Evolutionary conservation across 2,797 vertebrate species (phyloP).

Genomic region (Molothrus aeneus): DNA sequence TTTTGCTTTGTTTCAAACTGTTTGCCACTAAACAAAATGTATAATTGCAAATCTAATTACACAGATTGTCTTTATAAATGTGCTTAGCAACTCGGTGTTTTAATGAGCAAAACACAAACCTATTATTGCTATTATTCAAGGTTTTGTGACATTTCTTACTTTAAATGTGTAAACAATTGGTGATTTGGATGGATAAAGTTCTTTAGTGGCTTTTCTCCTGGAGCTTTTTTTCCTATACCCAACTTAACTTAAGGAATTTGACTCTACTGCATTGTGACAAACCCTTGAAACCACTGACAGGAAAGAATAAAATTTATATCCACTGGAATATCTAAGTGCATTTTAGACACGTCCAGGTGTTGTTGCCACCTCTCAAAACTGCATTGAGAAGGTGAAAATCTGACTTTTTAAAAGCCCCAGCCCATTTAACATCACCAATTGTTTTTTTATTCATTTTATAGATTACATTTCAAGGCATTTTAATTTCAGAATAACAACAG

Average conservation of each 20-base stretch:
- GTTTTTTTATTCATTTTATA: not conserved
- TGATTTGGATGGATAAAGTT: not conserved
- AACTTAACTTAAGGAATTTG: not conserved
- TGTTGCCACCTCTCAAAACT: not conserved
- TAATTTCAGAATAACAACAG: not conserved
- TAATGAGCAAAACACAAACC: not conserved
- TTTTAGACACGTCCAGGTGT: not conserved
- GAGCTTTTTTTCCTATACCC: not conserved
- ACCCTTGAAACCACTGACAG: not conserved
- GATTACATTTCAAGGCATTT: not conserved
- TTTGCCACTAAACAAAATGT: slow-evolving; percentile 5
- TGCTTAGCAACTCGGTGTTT: not conserved
- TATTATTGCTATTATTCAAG: not conserved
- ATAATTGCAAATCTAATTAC: not conserved
- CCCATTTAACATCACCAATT: not conserved
- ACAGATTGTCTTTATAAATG: not conserved
- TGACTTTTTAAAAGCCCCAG: not conserved
- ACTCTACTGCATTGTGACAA: not conserved
- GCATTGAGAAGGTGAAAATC: not conserved
- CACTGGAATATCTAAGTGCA: not conserved
- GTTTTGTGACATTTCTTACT: not conserved
- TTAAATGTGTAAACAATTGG: not conserved
- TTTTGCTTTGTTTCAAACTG: not conserved
- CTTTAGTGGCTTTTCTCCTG: not conserved
- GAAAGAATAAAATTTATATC: not conserved